Evolutionary conservation across 2,888 invertebrate species (phyloP).

Genomic region (Himalopsyche anomala): DNA sequence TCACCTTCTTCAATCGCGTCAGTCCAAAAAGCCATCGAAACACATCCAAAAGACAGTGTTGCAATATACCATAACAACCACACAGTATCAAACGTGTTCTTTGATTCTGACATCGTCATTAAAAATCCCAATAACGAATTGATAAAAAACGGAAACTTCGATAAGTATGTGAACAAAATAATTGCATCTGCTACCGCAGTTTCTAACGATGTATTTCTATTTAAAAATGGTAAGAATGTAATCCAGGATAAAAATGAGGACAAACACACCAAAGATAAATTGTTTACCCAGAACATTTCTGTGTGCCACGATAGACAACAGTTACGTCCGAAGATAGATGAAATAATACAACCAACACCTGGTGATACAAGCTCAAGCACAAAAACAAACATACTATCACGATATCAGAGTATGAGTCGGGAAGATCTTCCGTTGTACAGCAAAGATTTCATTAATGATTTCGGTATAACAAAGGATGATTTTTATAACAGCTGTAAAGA

Average conservation of each 20-base stretch:
- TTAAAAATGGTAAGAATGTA: neutral
- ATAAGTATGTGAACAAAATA: neutral
- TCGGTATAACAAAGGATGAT: neutral
- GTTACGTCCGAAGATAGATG: neutral
- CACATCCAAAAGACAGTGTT: neutral
- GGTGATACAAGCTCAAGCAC: neutral
- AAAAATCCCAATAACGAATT: neutral
- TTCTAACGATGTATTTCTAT: neutral
- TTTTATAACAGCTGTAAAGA: neutral
- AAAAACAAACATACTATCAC: neutral
- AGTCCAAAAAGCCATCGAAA: neutral
- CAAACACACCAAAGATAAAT: neutral
- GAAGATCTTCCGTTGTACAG: neutral
- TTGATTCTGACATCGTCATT: neutral
- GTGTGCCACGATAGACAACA: neutral
- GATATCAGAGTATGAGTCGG: conserved; percentile 2
- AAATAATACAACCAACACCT: neutral
- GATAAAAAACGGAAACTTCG: neutral
- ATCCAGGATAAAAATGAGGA: neutral
- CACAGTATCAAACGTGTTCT: conserved; percentile 8
- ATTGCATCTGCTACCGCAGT: conserved; percentile 4
- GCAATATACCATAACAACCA: neutral
- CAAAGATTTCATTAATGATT: neutral
- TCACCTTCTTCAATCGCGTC: neutral
- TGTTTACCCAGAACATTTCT: neutral